phyloP scores from a whole-genome alignment of 2,113 vertebrate species.

The Gallinago undulata region DNA sequence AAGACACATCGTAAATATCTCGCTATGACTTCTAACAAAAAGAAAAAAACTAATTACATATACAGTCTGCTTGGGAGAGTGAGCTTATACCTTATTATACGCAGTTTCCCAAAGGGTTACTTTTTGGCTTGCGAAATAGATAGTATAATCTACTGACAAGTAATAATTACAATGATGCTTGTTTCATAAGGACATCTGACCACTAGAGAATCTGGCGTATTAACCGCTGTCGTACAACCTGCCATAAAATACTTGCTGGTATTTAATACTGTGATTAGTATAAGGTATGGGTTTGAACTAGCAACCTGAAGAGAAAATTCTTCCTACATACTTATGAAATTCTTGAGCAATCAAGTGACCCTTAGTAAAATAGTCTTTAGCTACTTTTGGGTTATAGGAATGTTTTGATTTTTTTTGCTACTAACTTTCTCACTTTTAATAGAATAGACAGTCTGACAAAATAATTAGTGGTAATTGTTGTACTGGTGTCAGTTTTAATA shows the following conservation, averaged over 20 bases:
- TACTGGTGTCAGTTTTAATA: conserved; percentile 68
- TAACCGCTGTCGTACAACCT: background rate
- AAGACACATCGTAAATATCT: background rate
- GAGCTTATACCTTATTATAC: background rate
- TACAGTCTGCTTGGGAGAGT: background rate
- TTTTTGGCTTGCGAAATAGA: background rate
- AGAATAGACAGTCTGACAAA: conserved; percentile 66
- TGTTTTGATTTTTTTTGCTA: background rate
- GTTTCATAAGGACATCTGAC: background rate
- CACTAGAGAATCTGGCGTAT: background rate
- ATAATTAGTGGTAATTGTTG: conserved; percentile 78
- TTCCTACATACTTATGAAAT: background rate
- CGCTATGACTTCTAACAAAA: background rate
- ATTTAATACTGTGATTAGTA: background rate
- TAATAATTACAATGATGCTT: background rate
- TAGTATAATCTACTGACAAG: background rate
- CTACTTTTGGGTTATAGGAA: conserved; percentile 36
- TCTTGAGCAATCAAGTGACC: background rate
- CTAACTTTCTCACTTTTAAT: conserved; percentile 56
- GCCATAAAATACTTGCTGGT: background rate
- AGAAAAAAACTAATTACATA: background rate
- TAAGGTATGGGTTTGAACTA: background rate
- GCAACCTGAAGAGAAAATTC: background rate
- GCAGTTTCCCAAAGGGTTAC: background rate
- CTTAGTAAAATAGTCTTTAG: background rate